These are phyloP conservation scores for Masticophis lateralis DNA, from an alignment of 2,797 vertebrate genomes.

Conservation along the genomic window DNA sequence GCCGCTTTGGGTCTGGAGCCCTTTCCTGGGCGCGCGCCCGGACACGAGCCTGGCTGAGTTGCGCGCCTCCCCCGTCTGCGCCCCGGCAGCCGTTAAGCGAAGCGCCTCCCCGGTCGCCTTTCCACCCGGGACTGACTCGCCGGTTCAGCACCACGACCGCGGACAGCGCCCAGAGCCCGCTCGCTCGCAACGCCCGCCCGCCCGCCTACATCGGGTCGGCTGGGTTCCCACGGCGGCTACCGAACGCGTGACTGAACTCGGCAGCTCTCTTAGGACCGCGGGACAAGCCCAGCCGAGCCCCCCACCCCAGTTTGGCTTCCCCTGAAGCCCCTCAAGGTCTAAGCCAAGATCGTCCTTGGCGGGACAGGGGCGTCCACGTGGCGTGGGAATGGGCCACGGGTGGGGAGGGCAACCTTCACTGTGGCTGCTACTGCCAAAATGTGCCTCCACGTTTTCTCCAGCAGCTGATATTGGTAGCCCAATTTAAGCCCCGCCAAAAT, in stretches of 20 bases:
- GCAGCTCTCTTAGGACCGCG: not conserved
- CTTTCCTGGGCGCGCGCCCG: not conserved
- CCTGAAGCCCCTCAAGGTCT: not conserved
- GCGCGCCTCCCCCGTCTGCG: not conserved
- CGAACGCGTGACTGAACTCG: not conserved
- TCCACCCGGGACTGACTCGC: fast-evolving
- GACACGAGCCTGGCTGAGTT: not conserved
- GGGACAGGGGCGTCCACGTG: not conserved
- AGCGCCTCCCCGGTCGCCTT: not conserved
- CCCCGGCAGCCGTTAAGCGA: not conserved
- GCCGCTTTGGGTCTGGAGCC: not conserved
- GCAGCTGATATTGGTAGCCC: not conserved
- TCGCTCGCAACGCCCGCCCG: not conserved
- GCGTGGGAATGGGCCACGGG: not conserved
- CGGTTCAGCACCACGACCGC: not conserved
- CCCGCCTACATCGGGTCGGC: too few relatives aligned
- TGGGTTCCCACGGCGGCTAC: not conserved
- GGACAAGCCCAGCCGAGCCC: not conserved
- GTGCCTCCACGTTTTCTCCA: not conserved
- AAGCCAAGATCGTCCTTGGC: not conserved
- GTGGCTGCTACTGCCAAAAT: not conserved
- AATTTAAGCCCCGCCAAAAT: not conserved
- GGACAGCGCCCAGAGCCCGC: not conserved
- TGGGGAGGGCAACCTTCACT: not conserved
- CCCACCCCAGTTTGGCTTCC: not conserved